Conservation (phyloP, 2,113 vertebrate species). For the Dipodomys merriami region DNA sequence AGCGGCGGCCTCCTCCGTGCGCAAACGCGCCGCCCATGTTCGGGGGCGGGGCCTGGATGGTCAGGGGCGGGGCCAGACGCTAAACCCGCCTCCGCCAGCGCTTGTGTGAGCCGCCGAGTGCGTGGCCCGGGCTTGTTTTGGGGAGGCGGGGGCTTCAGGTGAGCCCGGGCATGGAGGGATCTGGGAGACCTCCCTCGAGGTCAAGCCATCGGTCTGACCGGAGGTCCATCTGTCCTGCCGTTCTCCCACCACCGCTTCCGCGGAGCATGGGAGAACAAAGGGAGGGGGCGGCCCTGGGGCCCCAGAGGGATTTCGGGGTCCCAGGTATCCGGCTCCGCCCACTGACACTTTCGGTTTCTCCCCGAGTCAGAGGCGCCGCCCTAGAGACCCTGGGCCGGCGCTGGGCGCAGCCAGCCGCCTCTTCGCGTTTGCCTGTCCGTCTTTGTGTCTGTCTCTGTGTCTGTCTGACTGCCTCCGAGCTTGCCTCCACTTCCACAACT, state of each 20-base stretch:
- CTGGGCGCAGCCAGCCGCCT: slow-evolving; percentile 79
- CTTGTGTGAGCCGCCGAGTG: not conserved
- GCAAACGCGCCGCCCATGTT: slow-evolving; percentile 7
- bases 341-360: slow-evolving; percentile 79
- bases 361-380: slow-evolving; percentile 72
- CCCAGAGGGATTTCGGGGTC: slow-evolving; percentile 75
- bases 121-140: not conserved
- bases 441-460: slow-evolving; percentile 84
- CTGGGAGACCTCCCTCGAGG: slow-evolving; percentile 36
- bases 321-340: slow-evolving; percentile 56
- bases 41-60: slow-evolving; percentile 8
- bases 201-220: slow-evolving; percentile 3
- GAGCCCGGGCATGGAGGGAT: slow-evolving; percentile 50
- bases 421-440: slow-evolving; percentile 86
- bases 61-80: not conserved
- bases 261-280: slow-evolving; percentile 78
- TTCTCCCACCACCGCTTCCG: slow-evolving; percentile 34
- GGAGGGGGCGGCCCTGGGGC: slow-evolving; percentile 79
- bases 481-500: slow-evolving; percentile 76
- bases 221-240: slow-evolving; percentile 25
- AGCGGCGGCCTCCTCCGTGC: not conserved
- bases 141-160: slow-evolving; percentile 68
- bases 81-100: slow-evolving; percentile 63
- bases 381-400: slow-evolving; percentile 72
- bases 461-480: slow-evolving; percentile 73